phyloP scores from a whole-genome alignment of 2,113 vertebrate species.

The Hucho hucho region DNA sequence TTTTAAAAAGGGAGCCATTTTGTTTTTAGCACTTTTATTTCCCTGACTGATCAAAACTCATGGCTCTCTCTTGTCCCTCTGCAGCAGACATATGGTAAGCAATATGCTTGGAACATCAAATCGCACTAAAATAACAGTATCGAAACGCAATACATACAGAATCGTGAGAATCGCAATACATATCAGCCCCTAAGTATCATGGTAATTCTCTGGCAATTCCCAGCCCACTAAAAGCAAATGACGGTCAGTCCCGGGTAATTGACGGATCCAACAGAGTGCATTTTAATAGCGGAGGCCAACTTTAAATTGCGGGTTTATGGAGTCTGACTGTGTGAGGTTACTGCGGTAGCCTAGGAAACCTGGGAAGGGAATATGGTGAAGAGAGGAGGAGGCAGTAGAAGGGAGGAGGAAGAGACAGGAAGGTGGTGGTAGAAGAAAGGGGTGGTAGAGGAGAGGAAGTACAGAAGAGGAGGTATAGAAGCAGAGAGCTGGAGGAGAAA shows the following conservation, averaged over 20 bases:
- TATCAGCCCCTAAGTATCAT: neutral
- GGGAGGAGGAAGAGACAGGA: neutral
- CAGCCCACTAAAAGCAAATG: constrained; percentile 38
- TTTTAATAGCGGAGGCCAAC: constrained; percentile 46
- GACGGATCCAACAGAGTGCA: constrained; percentile 55
- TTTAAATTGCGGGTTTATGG: constrained; percentile 16
- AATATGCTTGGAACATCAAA: too few relatives aligned
- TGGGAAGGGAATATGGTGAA: neutral
- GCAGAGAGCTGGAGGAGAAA: neutral
- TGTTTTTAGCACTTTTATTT: too few relatives aligned
- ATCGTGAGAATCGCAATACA: too few relatives aligned
- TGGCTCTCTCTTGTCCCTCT: too few relatives aligned
- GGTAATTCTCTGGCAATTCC: neutral
- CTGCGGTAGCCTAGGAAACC: neutral
- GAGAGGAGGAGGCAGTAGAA: neutral
- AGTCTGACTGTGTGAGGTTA: constrained; percentile 8
- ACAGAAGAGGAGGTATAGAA: neutral
- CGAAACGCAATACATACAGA: too few relatives aligned
- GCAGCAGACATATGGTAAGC: too few relatives aligned
- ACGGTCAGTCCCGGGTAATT: constrained; percentile 50
- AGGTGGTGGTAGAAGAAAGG: neutral
- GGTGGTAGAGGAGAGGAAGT: neutral
- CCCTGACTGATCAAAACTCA: too few relatives aligned
- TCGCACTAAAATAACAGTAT: too few relatives aligned
- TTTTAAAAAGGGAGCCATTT: too few relatives aligned